Percentiles rank a stretch among this genome's conserved stretches.
phyloP scores from a whole-genome alignment of 2,113 vertebrate species.

The Tenebrosternarchus preto region DNA sequence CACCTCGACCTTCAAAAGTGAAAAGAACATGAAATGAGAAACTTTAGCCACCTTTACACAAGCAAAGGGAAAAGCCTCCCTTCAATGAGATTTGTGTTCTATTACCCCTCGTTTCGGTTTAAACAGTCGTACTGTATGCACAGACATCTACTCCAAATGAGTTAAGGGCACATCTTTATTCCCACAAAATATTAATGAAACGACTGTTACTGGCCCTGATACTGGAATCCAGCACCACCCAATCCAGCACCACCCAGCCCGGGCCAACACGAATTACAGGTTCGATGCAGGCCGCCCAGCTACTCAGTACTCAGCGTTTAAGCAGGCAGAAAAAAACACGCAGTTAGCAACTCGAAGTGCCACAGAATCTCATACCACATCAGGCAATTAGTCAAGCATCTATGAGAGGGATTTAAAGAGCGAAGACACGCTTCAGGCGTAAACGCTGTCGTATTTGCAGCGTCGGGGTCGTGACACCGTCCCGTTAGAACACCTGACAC shows the following conservation, averaged over 20 bases:
- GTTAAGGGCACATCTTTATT: neutral
- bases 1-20: no score
- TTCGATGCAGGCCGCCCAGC: neutral
- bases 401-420: neutral
- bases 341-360: neutral
- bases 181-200: neutral
- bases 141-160: neutral
- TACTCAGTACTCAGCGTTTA: neutral
- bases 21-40: no score
- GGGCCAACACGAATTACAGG: slow-evolving; percentile 14
- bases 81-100: neutral
- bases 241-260: neutral
- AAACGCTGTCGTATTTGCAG: no score
- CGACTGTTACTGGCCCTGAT: neutral
- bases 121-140: no score
- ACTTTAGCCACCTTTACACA: neutral
- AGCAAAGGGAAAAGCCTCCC: neutral
- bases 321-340: neutral
- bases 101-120: neutral
- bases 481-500: no score
- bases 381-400: neutral
- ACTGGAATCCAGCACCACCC: neutral
- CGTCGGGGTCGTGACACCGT: no score
- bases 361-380: neutral
- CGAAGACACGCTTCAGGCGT: no score